Base-by-base conservation (phyloP, 2,113 vertebrate genomes). In the Sphaerodactylus townsendi region DNA sequence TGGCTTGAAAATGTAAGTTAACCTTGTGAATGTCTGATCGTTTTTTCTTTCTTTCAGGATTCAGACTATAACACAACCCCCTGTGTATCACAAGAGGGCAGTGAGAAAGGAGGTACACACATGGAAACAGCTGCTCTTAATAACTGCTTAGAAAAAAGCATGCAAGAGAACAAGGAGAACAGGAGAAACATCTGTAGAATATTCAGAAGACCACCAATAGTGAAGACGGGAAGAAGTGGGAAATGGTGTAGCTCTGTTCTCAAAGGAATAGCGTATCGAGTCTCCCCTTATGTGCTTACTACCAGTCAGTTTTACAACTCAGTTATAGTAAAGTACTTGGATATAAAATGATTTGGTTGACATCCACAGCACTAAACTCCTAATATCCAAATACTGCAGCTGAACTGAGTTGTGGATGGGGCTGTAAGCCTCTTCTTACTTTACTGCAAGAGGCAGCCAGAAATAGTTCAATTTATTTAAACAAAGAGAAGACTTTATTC, bases 61-160 rank as follows among this genome's bases (percentile, higher is more conserved):
- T 44, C 10, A 2, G 1, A 65, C 72, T 86, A 48, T 0, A 0
- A 19, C 0, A 0, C 39, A 44, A 0, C 15, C 17, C 41, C 65
- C 19, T 53, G 30, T 84, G 37, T 84, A 77, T 56, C 83, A 84
- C 30, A 65, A 69, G 79, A 33, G n/a, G 56, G 64, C 79, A 53
- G 84, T 73, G 71, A 14, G 8, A 83, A 65, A 86, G 46, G 33
- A 44, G 7, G 44, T 48, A 19, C 5, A 50, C 21, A 46, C 17
- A 17, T 71, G 64, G 80, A 44, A 89, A 83, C 30, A 87, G 37
- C 68, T 68, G 76, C 65, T 82, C 14, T 56, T 56, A 74, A 88
- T 89, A 82, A 82, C 35, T 17, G 21, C 68, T 59, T 6, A 56
- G 68, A 30, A 68, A 69, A 53, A 79, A 65, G 37, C 21, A 14